Base-by-base conservation (phyloP, 2,888 invertebrate species). In the Lumbricus terrestris region DNA sequence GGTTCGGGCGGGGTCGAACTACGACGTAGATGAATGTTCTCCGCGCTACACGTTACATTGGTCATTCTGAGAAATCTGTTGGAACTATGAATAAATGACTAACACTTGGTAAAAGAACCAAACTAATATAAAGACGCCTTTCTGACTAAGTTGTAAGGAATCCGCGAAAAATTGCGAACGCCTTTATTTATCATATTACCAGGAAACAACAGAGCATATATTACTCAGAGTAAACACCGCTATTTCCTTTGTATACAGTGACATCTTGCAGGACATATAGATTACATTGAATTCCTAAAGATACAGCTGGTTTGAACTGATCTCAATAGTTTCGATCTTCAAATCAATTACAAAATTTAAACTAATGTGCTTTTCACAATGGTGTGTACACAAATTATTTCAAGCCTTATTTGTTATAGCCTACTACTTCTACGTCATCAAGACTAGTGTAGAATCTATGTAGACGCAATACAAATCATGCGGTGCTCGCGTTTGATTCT, bases 81-180 rank as follows among this genome's bases (percentile, higher is more conserved):
- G 69, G 69, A 69, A 69, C 69, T n/a, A n/a, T n/a, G 69, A 69
- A n/a, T n/a, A n/a, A 69, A 69, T 69, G 69, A 69, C 69, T 69
- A 69, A 69, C n/a, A n/a, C 11, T 69, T 8, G 16, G 16, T n/a
- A 8, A 16, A 69, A 69, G 69, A 69, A 69, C 11, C n/a, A 69
- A n/a, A 69, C 69, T 29, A n/a, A n/a, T n/a, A n/a, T n/a, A n/a
- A n/a, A 69, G 69, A 69, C 69, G 69, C 11, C 29, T 47, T 69
- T 69, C 69, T 69, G 69, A 69, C 69, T 69, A 69, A 69, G 69
- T 69, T 69, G n/a, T 69, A 69, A 69, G 69, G 69, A 69, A 69
- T 69, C n/a, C 8, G 2, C n/a, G n/a, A 69, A 5, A 69, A n/a
- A 69, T 69, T 69, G 69, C 69, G 69, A 69, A 69, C n/a, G 29